Percentiles rank a stretch among this genome's conserved stretches.
phyloP scores from a whole-genome alignment of 2,888 invertebrate genomes.

The Epicampocera succincta region DNA sequence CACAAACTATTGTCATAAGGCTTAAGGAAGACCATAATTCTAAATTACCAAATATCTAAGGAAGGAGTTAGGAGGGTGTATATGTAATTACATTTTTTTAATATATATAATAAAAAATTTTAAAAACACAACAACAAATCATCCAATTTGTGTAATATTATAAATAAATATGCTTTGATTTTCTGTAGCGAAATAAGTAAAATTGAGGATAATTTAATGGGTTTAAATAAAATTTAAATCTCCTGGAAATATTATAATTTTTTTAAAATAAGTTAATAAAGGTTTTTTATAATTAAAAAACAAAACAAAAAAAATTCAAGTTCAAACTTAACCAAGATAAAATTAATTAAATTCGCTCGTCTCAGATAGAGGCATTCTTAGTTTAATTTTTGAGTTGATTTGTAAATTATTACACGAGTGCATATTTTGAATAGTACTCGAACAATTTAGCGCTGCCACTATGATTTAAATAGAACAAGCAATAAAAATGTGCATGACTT shows the following conservation, averaged over 20 bases:
- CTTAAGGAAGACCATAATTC: conserved; percentile 90
- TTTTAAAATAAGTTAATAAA: conserved; percentile 58
- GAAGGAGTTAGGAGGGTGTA: conserved; percentile 66
- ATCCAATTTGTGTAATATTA: conserved; percentile 38
- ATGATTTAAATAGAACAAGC: no score
- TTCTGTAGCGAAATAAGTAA: conserved; percentile 46
- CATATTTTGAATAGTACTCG: no score
- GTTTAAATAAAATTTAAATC: conserved; percentile 65
- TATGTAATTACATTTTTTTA: conserved; percentile 57
- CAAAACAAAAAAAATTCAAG: conserved; percentile 46
- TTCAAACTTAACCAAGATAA: conserved; percentile 28
- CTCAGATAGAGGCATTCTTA: no score
- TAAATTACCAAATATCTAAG: conserved; percentile 84
- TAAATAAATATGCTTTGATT: conserved; percentile 18
- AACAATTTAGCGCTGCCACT: no score
- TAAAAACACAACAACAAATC: conserved; percentile 29
- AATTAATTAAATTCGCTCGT: no score
- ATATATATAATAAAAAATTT: conserved; percentile 20
- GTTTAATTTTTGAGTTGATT: no score
- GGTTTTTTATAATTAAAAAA: conserved; percentile 42
- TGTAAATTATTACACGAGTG: no score
- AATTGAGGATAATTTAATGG: conserved; percentile 21
- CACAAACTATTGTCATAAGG: conserved; percentile 88
- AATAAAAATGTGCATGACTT: no score
- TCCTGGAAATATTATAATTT: conserved; percentile 74